Evolutionary conservation across 1,140 invertebrate genomes (phyloP), one percentile per base, ranked within the genome.

Genomic region (Cherax destructor): DNA sequence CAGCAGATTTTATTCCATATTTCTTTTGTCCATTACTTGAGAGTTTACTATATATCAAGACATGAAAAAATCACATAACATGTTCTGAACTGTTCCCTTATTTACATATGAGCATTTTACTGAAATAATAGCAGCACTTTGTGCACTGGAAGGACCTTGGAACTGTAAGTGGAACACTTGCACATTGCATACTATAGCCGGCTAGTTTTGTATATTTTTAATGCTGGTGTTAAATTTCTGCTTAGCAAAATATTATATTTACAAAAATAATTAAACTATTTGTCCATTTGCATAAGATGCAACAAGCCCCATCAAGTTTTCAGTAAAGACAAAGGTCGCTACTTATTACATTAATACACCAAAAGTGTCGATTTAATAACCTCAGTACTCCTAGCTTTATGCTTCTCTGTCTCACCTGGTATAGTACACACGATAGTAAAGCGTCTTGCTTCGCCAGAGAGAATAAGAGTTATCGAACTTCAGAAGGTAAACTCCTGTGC

Each of bases 381-480:
- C 9, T 74, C 6, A 3, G 7, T 74, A 74, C 7, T 24, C 2
- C 6, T 21, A 65, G 61, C 61, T 5, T 65, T 65, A 18, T 30
- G 69, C 24, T 9, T 74, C 21, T 74, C 72, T 10, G 72, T 49
- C 84, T 91, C 83, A 91, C 83, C 89, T 85, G n/a, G 98, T 99
- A 94, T 99, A 99, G 94, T 99, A 99, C 74, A 99, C 98, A 95
- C 99, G 96, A 95, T 99, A 99, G 94, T 99, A 99, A 50, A 99
- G 96, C 16, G 98, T 99, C 96, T 99, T 99, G 93, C 98, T 99
- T 93, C 99, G 96, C 99, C 99, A 99, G 86, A 99, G 95, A 74
- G 98, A 99, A 95, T 99, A 99, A 0, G 98, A 99, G 95, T 99
- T 99, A 95, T 99, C 99, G 95, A 99, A 99, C 95, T 99, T 99